These are phyloP conservation scores for Sitobion miscanthi DNA, from an alignment of 1,140 invertebrate genomes.

Conservation along the genomic window DNA sequence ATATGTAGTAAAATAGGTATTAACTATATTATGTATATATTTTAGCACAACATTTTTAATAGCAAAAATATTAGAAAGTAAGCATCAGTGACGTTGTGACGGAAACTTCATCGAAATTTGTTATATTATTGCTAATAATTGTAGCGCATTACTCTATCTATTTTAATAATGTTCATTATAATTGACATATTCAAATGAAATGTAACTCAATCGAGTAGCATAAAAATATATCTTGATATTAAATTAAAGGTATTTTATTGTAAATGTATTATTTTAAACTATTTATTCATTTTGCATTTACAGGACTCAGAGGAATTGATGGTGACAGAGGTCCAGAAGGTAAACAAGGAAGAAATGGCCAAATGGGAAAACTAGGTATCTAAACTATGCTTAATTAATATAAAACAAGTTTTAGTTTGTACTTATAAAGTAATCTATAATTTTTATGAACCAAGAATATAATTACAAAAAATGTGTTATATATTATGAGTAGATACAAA, in stretches of 20 bases:
- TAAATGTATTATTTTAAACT: neutral
- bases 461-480: neutral
- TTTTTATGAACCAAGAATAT: neutral
- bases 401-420: neutral
- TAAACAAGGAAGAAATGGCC: conserved; percentile 69
- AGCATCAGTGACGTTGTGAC: neutral
- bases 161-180: too few species aligned
- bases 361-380: conserved; percentile 72
- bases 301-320: conserved; percentile 67
- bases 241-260: too few species aligned
- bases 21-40: too few species aligned
- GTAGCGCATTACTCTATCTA: too few species aligned
- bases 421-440: neutral
- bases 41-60: too few species aligned
- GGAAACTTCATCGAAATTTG: neutral
- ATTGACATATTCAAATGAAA: neutral
- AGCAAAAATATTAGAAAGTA: too few species aligned
- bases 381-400: conserved; percentile 55
- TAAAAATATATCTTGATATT: too few species aligned
- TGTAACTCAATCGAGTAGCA: neutral
- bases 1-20: too few species aligned
- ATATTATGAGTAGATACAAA: neutral
- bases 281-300: neutral
- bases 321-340: conserved; percentile 72
- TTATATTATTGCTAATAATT: neutral